A percentile compares a stretch with the other conserved stretches of the same genome.
Evolutionary conservation across 2,113 vertebrate genomes (phyloP).

Genomic region (Hippocampus mohnikei): DNA sequence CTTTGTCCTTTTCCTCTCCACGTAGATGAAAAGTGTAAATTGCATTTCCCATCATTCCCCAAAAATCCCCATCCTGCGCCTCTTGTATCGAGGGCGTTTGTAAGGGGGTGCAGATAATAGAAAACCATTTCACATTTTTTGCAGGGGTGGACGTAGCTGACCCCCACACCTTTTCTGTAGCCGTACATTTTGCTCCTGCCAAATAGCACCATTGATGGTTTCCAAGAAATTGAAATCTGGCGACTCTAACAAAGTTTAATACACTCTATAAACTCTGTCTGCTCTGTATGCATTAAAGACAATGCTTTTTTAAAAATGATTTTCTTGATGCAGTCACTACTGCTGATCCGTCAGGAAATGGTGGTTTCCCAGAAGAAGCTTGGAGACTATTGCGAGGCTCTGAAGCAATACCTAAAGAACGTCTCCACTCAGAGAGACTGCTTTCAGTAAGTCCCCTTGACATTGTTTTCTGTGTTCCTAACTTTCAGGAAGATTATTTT

Average conservation of each 20-base stretch:
- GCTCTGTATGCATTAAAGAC: not conserved
- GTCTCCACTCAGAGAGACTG: constrained; percentile 83
- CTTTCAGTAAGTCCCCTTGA: constrained; percentile 84
- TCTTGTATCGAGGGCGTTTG: no score
- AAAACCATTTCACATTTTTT: no score
- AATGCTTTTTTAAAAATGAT: not conserved
- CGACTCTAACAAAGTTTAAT: not conserved
- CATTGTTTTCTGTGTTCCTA: not conserved
- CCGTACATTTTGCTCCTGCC: no score
- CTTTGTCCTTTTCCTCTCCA: no score
- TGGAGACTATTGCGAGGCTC: constrained; percentile 83
- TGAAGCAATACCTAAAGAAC: constrained; percentile 91
- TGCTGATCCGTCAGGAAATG: constrained; percentile 93
- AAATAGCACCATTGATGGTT: not conserved
- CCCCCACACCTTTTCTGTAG: no score
- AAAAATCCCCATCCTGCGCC: no score
- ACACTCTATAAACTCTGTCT: not conserved
- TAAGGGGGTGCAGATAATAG: no score
- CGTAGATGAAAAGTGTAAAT: no score
- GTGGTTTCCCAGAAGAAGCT: constrained; percentile 87
- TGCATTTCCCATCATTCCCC: no score
- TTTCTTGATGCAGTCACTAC: constrained; percentile 75
- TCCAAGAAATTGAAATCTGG: not conserved
- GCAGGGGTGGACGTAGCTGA: no score
- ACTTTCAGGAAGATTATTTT: not conserved